Evolutionary conservation across 2,888 invertebrate genomes (phyloP).

Genomic region (Himalopsyche kuldschensis): DNA sequence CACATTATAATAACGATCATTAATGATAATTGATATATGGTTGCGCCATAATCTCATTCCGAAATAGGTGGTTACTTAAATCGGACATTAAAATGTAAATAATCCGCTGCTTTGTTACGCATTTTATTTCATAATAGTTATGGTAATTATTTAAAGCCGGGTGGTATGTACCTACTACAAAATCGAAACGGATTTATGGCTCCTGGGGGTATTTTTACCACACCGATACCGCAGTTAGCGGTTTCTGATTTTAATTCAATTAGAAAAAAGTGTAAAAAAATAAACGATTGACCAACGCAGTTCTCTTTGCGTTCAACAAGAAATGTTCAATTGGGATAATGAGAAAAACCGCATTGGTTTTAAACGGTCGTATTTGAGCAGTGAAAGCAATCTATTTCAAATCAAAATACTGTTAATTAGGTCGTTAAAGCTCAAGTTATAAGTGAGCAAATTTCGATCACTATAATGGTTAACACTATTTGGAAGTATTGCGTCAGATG

Average conservation of each 20-base stretch:
- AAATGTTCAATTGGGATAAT: not conserved
- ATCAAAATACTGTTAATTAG: not conserved
- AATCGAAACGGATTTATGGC: not conserved
- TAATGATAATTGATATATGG: too few relatives aligned
- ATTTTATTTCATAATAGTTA: not conserved
- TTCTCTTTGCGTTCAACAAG: not conserved
- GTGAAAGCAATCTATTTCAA: not conserved
- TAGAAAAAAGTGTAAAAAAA: not conserved
- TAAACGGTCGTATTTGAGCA: not conserved
- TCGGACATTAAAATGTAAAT: too few relatives aligned
- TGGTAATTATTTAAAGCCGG: not conserved
- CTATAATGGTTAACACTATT: too few relatives aligned
- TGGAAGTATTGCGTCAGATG: too few relatives aligned
- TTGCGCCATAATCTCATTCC: too few relatives aligned
- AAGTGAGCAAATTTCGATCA: not conserved
- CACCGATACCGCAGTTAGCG: not conserved
- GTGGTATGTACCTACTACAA: not conserved
- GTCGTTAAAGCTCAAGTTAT: not conserved
- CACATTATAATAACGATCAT: too few relatives aligned
- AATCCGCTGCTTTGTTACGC: not conserved
- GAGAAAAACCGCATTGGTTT: not conserved
- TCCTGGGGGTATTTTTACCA: not conserved
- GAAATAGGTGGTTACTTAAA: too few relatives aligned
- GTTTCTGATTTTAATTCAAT: not conserved
- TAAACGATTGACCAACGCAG: not conserved